Evolutionary conservation across 2,888 invertebrate species (phyloP).

Genomic region (Agrotis clavis): DNA sequence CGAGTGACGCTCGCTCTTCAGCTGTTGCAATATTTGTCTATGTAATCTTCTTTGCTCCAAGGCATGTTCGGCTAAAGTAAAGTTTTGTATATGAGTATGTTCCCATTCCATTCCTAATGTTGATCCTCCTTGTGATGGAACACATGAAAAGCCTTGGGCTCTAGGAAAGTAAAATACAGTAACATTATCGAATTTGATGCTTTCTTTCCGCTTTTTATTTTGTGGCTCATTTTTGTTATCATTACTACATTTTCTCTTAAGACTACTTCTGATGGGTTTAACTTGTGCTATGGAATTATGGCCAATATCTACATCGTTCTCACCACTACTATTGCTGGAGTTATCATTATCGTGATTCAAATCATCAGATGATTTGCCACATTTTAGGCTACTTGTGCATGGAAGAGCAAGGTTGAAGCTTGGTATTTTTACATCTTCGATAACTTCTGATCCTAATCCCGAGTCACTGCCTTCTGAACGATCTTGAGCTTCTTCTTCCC

Average conservation of each 20-base stretch:
- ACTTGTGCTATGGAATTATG: conserved; percentile 67
- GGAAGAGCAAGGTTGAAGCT: conserved; percentile 82
- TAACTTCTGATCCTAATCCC: conserved; percentile 94
- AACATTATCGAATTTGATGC: conserved; percentile 97
- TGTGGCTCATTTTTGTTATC: conserved; percentile 85
- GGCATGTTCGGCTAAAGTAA: conserved; percentile 97
- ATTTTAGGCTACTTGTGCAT: conserved; percentile 74
- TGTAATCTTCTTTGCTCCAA: conserved; percentile 97
- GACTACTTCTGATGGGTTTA: conserved; percentile 90
- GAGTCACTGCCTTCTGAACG: conserved; percentile 96
- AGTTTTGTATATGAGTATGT: conserved; percentile 93
- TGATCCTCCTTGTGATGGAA: conserved; percentile 97
- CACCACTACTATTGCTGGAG: conserved; percentile 59
- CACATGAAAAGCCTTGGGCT: conserved; percentile 97
- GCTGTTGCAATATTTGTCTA: conserved; percentile 94
- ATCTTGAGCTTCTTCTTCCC: conserved; percentile 92
- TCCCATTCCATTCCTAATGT: conserved; percentile 97
- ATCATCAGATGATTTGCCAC: conserved; percentile 58
- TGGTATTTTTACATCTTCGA: conserved; percentile 90
- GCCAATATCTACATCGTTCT: conserved; percentile 62
- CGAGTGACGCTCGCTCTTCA: conserved; percentile 93
- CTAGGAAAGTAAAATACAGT: conserved; percentile 98
- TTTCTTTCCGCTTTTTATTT: conserved; percentile 93
- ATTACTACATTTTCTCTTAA: conserved; percentile 92
- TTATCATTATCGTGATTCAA: conserved; percentile 62